Conservation (phyloP, 1,140 invertebrate genomes). For the Danaus melanippus region DNA sequence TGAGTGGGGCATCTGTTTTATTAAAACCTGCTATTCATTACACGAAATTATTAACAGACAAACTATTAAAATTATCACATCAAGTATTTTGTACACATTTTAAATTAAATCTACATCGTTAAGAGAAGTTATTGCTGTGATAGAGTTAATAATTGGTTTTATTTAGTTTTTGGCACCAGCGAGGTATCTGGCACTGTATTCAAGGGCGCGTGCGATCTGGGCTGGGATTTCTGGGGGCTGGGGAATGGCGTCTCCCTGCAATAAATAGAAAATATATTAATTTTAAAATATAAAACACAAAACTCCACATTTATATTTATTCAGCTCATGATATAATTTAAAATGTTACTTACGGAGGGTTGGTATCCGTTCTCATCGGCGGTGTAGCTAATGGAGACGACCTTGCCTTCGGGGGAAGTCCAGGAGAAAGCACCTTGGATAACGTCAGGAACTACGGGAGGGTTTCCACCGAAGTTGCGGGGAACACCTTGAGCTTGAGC, state of each 20-base stretch:
- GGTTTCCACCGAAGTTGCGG: slow-evolving; percentile 66
- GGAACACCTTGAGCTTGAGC: slow-evolving; percentile 68
- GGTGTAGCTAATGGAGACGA: slow-evolving; percentile 59
- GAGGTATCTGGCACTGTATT: slow-evolving; percentile 42
- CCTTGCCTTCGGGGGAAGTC: slow-evolving; percentile 58
- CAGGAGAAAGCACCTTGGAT: slow-evolving; percentile 61
- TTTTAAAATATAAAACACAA: no score
- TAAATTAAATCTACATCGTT: slow-evolving; percentile 27
- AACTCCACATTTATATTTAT: no score
- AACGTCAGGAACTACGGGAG: slow-evolving; percentile 60
- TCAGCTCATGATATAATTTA: slow-evolving; percentile 9
- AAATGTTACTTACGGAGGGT: slow-evolving; percentile 47
- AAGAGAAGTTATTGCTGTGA: slow-evolving; percentile 15
- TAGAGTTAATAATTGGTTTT: slow-evolving; percentile 16
- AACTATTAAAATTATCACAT: slow-evolving; percentile 19
- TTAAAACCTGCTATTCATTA: no score
- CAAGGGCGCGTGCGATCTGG: slow-evolving; percentile 63
- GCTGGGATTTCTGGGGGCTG: slow-evolving; percentile 61
- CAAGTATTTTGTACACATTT: slow-evolving; percentile 20
- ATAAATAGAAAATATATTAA: slow-evolving; percentile 17
- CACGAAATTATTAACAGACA: neutral
- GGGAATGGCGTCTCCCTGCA: slow-evolving; percentile 65
- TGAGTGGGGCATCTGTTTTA: no score
- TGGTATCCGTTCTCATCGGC: slow-evolving; percentile 75
- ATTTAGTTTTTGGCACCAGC: slow-evolving; percentile 16